Conservation (phyloP, 2,797 vertebrate species). For the Sciurus carolinensis region DNA sequence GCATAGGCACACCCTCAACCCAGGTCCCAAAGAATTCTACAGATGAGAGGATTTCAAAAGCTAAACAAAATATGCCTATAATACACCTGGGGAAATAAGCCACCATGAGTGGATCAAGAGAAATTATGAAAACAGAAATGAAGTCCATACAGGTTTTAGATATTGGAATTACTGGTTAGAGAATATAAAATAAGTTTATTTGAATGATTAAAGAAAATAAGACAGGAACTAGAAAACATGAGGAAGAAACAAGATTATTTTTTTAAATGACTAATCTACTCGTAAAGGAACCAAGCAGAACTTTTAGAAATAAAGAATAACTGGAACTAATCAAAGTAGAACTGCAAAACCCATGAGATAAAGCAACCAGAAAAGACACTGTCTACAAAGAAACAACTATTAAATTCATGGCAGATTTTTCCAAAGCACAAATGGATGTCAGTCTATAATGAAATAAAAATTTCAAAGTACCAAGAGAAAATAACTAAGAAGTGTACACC, state of each 20-base stretch:
- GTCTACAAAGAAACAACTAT: not conserved
- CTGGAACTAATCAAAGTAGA: constrained; percentile 1
- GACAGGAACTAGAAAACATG: not conserved
- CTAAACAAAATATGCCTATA: constrained; percentile 8
- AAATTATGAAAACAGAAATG: constrained; percentile 26
- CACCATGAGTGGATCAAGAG: not conserved
- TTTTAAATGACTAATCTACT: not conserved
- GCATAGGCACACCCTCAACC: not conserved
- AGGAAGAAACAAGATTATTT: not conserved
- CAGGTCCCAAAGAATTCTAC: constrained; percentile 23
- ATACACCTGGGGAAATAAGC: constrained; percentile 56
- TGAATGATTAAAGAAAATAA: constrained; percentile 47
- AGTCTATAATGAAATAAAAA: constrained; percentile 25
- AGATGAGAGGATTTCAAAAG: constrained; percentile 35
- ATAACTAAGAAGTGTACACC: not conserved
- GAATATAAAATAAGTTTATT: constrained; percentile 50
- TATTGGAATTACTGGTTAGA: not conserved
- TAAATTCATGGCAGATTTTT: constrained; percentile 36
- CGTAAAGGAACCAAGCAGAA: constrained; percentile 29
- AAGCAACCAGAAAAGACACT: not conserved
- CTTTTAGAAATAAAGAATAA: constrained; percentile 48
- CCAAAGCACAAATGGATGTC: not conserved
- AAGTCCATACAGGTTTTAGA: constrained; percentile 6
- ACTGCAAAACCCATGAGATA: constrained; percentile 31
- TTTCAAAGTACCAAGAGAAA: constrained; percentile 60